Conservation (phyloP, 1,140 invertebrate genomes). For the Scaptomyza montana region DNA sequence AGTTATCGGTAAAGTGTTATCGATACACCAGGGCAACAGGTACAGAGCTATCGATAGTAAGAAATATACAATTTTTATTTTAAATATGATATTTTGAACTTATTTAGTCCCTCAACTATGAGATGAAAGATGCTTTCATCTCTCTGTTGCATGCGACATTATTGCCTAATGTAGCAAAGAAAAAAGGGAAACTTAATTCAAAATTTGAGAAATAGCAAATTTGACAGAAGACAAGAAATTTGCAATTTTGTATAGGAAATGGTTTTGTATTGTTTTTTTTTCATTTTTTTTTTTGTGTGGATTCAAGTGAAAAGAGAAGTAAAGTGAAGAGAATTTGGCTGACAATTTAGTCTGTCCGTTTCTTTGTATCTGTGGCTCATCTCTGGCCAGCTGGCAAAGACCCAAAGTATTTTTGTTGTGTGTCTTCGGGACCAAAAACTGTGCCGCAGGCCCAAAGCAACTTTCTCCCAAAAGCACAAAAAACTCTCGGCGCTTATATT, state of each 20-base stretch:
- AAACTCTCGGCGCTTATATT: background rate
- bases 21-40: no score
- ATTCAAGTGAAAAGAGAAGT: background rate
- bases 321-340: constrained; percentile 8
- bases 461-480: constrained; percentile 52
- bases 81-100: no score
- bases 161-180: no score
- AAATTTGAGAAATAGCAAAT: background rate
- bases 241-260: background rate
- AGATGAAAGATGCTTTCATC: no score
- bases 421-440: constrained; percentile 62
- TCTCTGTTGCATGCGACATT: no score
- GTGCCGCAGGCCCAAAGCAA: constrained; percentile 75
- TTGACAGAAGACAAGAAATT: background rate
- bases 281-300: background rate
- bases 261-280: background rate
- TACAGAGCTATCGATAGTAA: no score
- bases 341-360: constrained; percentile 9
- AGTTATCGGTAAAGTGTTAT: no score
- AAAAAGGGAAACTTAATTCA: no score
- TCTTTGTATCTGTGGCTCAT: constrained; percentile 1
- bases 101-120: no score
- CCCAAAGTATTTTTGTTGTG: constrained; percentile 36
- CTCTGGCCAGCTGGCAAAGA: constrained; percentile 55
- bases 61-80: no score